Evolutionary conservation across 2,888 invertebrate species (phyloP).

Genomic region (Tenthredo notha): DNA sequence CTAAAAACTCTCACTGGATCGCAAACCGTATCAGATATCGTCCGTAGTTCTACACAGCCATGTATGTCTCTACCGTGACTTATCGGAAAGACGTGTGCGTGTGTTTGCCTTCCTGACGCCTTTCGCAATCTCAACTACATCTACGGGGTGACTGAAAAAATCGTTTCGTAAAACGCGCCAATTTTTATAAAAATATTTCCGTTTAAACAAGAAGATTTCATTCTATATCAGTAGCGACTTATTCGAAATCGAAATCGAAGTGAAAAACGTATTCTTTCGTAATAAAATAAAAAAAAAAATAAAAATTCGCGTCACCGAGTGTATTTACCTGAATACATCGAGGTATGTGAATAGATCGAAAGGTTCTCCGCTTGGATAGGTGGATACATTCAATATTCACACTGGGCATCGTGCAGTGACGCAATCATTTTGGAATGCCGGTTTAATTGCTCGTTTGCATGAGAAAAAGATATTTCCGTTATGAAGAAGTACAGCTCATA

Average conservation of each 20-base stretch:
- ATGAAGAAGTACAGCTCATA: constrained; percentile 25
- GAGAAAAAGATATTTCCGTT: constrained; percentile 52
- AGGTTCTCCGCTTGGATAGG: constrained; percentile 52
- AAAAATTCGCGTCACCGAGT: background rate
- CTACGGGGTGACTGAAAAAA: constrained; percentile 13
- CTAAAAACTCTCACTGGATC: background rate
- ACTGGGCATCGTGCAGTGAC: constrained; percentile 33
- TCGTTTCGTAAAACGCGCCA: background rate
- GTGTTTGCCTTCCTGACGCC: constrained; percentile 11
- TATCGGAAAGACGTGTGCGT: constrained; percentile 22
- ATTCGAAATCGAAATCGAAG: background rate
- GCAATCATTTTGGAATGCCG: constrained; percentile 38
- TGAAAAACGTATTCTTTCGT: background rate
- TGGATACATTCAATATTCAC: constrained; percentile 20
- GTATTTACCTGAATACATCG: background rate
- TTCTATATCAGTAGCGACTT: background rate
- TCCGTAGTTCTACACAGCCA: background rate
- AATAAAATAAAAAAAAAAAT: background rate
- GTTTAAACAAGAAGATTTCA: background rate
- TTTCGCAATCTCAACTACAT: constrained; percentile 31
- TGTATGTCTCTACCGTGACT: constrained; percentile 26
- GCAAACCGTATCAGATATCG: constrained; percentile 44
- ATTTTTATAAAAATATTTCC: background rate
- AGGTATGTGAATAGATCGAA: constrained; percentile 30
- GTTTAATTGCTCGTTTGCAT: constrained; percentile 53